phyloP scores from a whole-genome alignment of 2,113 vertebrate species.

The Pelvicachromis taeniatus region DNA sequence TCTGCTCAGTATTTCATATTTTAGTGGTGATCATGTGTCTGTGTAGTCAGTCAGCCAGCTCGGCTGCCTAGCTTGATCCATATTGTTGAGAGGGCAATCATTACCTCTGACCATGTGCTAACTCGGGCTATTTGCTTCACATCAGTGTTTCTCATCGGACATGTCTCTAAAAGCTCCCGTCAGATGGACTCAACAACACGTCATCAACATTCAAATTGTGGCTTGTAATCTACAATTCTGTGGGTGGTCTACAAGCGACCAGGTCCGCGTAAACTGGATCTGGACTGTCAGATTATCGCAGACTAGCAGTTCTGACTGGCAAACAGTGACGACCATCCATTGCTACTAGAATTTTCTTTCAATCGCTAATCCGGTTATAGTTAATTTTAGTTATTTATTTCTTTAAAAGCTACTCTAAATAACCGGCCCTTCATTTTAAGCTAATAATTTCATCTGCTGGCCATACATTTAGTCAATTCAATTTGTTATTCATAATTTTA shows the following conservation, averaged over 20 bases:
- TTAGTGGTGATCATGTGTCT: not conserved
- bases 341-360: not conserved
- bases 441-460: not conserved
- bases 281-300: not conserved
- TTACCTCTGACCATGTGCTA: not conserved
- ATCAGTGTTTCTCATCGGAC: not conserved
- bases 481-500: not conserved
- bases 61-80: not conserved
- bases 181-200: not conserved
- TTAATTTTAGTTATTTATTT: not conserved
- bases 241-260: not conserved
- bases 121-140: not conserved
- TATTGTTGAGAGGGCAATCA: not conserved
- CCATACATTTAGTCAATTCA: not conserved
- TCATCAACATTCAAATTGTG: not conserved
- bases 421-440: not conserved
- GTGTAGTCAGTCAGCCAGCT: too few relatives aligned
- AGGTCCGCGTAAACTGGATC: fast-evolving
- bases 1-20: fast-evolving
- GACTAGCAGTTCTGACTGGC: fast-evolving
- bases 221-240: not conserved
- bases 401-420: not conserved
- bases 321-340: not conserved
- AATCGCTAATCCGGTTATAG: fast-evolving
- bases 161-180: fast-evolving